Evolutionary conservation across 30 jellyfish, hydroid and myxozoan genomes (phyloP).

Genomic region (Aurelia coerulea): DNA sequence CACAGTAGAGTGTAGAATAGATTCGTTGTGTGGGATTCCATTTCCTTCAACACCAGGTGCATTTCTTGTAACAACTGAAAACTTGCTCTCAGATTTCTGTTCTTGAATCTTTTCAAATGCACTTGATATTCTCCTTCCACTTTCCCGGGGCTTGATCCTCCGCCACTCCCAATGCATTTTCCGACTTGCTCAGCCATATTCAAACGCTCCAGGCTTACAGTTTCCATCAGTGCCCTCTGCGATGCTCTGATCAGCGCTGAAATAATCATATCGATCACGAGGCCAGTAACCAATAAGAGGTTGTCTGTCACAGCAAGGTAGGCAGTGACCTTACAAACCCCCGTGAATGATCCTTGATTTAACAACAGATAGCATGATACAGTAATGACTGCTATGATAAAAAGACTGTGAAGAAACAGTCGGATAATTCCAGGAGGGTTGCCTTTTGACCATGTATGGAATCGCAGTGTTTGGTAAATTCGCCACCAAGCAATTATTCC

Average conservation of each 20-base stretch:
- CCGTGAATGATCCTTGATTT: not conserved
- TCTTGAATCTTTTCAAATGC: slow-evolving; percentile 57
- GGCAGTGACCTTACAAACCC: not conserved
- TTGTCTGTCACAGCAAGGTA: slow-evolving; percentile 5
- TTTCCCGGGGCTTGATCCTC: slow-evolving; percentile 7
- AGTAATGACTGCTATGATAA: slow-evolving; percentile 1
- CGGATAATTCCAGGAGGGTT: slow-evolving; percentile 46
- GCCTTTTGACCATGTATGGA: slow-evolving; percentile 21
- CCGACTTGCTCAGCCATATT: slow-evolving; percentile 36
- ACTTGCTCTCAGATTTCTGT: slow-evolving; percentile 45
- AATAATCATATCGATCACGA: not conserved
- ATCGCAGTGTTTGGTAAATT: slow-evolving; percentile 34
- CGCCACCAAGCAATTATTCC: slow-evolving; percentile 76
- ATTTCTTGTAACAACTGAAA: slow-evolving; percentile 55
- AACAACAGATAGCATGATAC: slow-evolving; percentile 8
- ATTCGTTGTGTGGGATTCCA: slow-evolving; percentile 16
- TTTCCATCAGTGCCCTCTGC: slow-evolving; percentile 4
- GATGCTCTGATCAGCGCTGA: not conserved
- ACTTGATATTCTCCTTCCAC: slow-evolving; percentile 64
- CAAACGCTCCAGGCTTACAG: slow-evolving; percentile 23
- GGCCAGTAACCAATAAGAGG: slow-evolving; percentile 16
- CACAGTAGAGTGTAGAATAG: not conserved
- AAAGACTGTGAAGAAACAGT: not conserved
- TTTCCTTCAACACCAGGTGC: slow-evolving; percentile 19
- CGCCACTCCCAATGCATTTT: not conserved